Base-by-base conservation (phyloP, 2,797 vertebrate species). In the Pteronotus mesoamericanus region DNA sequence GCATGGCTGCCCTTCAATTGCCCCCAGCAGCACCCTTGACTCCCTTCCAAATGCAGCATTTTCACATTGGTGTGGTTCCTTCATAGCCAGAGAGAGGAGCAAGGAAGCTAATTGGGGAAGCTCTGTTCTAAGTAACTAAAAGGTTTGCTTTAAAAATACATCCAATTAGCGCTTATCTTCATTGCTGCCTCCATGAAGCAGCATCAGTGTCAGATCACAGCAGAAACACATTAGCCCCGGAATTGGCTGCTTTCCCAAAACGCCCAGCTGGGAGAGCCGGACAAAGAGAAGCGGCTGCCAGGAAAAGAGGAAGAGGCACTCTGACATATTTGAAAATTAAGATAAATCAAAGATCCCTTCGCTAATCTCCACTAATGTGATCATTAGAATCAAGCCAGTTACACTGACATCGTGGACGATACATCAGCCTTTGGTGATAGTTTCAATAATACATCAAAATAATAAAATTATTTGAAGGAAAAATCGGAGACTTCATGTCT, bases 71-170 rank as follows among this genome's bases (percentile, higher is more conserved):
- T 21, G 55, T 55, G 89, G 53, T 42, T 69, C 75, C 21, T 48
- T 51, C 72, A 92, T 37, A 55, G 77, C 24, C 92, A 86, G 80
- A 90, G 32, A 79, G 34, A 74, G 48, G 91, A 55, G 80, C 75
- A 82, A 89, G 82, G 86, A 86, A 94, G 53, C 48, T 96, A 96
- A 97, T 57, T 69, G 91, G 89, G 85, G 90, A 69, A 97, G 94
- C 79, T 97, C 85, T 93, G 90, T 34, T 84, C 92, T 82, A 92
- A 96, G 92, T 85, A 94, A 94, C 96, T 96, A 95, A 98, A 97
- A 98, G 95, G 85, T 95, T 97, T 95, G 84, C 92, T 96, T 96
- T 90, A 95, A 94, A 97, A 97, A 95, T 85, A 95, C 68, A 94
- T 89, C 95, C 97, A 97, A 84, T 97, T 98, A 97, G 66, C 80